These are phyloP conservation scores for Halcyon leucocephala DNA, from an alignment of 2,797 vertebrate genomes.

Conservation along the genomic window DNA sequence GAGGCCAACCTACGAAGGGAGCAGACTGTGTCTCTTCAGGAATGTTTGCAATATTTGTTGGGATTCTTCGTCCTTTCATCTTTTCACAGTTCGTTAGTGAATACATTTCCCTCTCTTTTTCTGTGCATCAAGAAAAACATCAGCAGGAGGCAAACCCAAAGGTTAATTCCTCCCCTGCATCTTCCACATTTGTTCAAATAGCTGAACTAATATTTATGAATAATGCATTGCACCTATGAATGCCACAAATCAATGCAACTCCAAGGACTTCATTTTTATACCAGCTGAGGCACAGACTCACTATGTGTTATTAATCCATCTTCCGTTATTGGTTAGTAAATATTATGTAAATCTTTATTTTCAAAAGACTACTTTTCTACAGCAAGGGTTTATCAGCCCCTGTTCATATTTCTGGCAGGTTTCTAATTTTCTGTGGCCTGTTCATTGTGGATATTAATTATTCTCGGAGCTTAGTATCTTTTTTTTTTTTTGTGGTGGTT, in stretches of 20 bases:
- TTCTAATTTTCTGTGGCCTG: not conserved
- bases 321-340: not conserved
- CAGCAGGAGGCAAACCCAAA: not conserved
- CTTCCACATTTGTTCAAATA: not conserved
- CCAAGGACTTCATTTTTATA: not conserved
- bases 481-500: not conserved
- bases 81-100: not conserved
- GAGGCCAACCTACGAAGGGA: not conserved
- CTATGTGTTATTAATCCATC: not conserved
- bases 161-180: not conserved
- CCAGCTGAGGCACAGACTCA: not conserved
- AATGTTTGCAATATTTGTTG: not conserved
- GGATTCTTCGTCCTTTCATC: not conserved
- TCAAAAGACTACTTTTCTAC: not conserved
- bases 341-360: not conserved
- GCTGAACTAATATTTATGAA: constrained; percentile 48
- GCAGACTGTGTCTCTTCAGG: not conserved
- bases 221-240: constrained; percentile 8
- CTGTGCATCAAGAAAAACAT: not conserved
- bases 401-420: not conserved
- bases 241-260: not conserved
- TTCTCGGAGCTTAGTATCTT: not conserved
- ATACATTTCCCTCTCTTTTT: not conserved
- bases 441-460: not conserved
- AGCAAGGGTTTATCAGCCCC: not conserved